Evolutionary conservation across 1,140 invertebrate species (phyloP), one percentile per base, ranked within the genome.

Genomic region (Temnothorax longispinosus): DNA sequence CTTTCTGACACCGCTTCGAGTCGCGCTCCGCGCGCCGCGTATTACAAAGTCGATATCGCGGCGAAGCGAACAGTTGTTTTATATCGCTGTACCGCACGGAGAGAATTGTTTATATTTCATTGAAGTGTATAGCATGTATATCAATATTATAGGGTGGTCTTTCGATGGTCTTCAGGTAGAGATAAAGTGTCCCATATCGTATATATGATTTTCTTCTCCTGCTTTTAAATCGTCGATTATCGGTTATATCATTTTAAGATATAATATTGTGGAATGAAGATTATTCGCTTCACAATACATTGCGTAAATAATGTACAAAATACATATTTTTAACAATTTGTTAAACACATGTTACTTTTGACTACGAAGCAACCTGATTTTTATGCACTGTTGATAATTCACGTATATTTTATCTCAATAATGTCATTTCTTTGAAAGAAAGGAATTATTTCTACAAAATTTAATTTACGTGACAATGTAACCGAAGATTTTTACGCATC

Each of bases 401-500:
- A 8, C 21, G 44, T n/a, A 38, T 10, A 52, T 80, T 52, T 52
- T 8, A 72, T 44, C 13, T 44, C 13, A 18, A 71, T 58, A 8
- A 72, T 15, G 13, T 15, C 11, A 32, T 32, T 13, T 1, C 27
- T 44, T 41, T 18, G 35, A 38, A 67, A 38, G 44, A 58, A 50
- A 44, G 13, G 3, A 54, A 38, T 50, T 35, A 38, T 50, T 47
- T 8, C 18, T 38, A 21, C 6, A n/a, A 60, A 60, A 84, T 84
- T 84, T 74, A 60, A 84, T 82, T 82, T 60, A 72, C 35, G 44
- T 64, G 38, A 62, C 82, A 64, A 52, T 52, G 35, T 85, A 80
- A 84, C 41, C 15, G 10, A 85, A 85, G 52, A 85, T 78, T 18
- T 52, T 62, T 78, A 65, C 50, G 60, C 62, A 13, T 41, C 50